Percentiles rank a stretch among this genome's conserved stretches.
Evolutionary conservation across 2,797 vertebrate genomes (phyloP).

Genomic region (Podarcis siculus): DNA sequence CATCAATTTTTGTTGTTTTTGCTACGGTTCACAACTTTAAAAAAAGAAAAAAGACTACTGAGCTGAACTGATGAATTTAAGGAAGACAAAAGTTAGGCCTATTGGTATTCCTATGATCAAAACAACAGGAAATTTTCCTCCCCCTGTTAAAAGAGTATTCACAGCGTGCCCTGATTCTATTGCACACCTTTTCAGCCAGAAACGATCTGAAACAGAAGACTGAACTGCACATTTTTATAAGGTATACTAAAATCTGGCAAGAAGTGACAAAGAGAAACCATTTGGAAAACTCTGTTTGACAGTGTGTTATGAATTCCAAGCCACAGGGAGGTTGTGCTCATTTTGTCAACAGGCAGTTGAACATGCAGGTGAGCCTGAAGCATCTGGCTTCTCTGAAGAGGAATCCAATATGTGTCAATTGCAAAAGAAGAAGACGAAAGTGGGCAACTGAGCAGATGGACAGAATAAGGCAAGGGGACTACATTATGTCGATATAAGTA

Average conservation of each 20-base stretch:
- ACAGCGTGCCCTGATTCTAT: conserved; percentile 69
- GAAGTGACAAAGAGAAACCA: conserved; percentile 70
- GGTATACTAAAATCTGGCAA: conserved; percentile 66
- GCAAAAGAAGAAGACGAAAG: conserved; percentile 48
- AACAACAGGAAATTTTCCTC: conserved; percentile 60
- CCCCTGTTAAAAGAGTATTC: conserved; percentile 60
- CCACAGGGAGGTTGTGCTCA: conserved; percentile 50
- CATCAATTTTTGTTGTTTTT: neutral
- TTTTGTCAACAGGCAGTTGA: conserved; percentile 65
- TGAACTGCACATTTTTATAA: conserved; percentile 70
- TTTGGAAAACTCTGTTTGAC: conserved; percentile 70
- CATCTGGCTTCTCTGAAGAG: conserved; percentile 50
- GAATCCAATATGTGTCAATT: conserved; percentile 63
- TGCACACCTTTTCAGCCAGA: conserved; percentile 70
- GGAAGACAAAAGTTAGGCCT: conserved; percentile 2
- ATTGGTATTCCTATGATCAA: conserved; percentile 54
- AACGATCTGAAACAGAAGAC: conserved; percentile 72
- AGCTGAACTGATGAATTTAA: neutral
- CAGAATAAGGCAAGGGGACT: conserved; percentile 41
- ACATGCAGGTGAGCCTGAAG: conserved; percentile 40
- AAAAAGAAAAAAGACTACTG: too few relatives aligned
- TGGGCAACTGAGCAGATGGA: conserved; percentile 60
- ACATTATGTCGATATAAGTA: conserved; percentile 52
- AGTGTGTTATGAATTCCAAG: conserved; percentile 67
- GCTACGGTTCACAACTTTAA: neutral